phyloP scores from a whole-genome alignment of 2,113 vertebrate species.

The Ptilonorhynchus violaceus region DNA sequence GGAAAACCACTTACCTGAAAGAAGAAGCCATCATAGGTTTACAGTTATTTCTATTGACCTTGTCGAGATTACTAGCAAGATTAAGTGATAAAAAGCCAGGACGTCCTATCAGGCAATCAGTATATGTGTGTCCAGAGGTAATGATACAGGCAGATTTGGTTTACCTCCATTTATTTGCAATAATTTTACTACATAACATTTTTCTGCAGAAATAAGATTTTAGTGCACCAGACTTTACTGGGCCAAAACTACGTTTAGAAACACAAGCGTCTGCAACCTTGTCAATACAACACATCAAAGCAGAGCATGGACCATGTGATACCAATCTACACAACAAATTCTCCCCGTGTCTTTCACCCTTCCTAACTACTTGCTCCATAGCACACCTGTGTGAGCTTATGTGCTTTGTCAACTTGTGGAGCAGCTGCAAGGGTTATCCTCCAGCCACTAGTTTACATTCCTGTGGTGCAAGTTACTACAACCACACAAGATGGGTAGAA shows the following conservation, averaged over 20 bases:
- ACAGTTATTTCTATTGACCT: not conserved
- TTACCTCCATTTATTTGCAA: not conserved
- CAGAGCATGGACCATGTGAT: not conserved
- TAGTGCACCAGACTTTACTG: not conserved
- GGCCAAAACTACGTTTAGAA: not conserved
- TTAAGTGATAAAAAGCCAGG: conserved; percentile 25
- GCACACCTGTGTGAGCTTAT: not conserved
- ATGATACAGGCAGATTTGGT: not conserved
- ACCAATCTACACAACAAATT: not conserved
- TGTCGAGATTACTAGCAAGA: not conserved
- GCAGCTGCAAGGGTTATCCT: not conserved
- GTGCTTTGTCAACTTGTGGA: not conserved
- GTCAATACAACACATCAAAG: not conserved
- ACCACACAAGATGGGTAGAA: not conserved
- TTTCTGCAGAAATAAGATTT: not conserved
- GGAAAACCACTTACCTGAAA: conserved; percentile 31
- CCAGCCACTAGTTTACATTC: not conserved
- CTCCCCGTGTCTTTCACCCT: not conserved
- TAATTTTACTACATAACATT: not conserved
- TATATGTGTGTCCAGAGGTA: not conserved
- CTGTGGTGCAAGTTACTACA: not conserved
- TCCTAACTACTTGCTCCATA: not conserved
- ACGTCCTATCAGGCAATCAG: not conserved
- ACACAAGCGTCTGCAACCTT: not conserved
- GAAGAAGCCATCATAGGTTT: not conserved